Percentiles rank a stretch among this genome's conserved stretches.
Evolutionary conservation across 2,113 vertebrate genomes (phyloP).

Genomic region (Hippoglossus stenolepis): DNA sequence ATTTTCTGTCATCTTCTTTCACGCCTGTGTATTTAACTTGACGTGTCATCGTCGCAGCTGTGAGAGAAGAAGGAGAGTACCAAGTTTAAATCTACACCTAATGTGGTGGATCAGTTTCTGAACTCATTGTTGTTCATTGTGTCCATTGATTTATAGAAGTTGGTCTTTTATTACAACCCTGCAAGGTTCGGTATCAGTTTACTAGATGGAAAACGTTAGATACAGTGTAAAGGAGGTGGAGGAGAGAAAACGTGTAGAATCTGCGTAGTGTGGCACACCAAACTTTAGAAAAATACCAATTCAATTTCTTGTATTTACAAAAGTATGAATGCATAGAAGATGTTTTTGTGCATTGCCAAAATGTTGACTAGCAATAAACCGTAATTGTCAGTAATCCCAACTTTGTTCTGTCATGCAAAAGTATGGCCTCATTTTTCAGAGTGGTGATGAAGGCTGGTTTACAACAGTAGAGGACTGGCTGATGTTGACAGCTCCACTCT

Average conservation of each 20-base stretch:
- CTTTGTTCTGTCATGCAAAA: background rate
- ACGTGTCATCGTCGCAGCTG: too few relatives aligned
- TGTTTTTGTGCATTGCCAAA: background rate
- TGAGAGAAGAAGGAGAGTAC: background rate
- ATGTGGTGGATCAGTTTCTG: background rate
- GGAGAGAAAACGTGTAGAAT: background rate
- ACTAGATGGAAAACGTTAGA: background rate
- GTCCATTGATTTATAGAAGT: slow-evolving; percentile 6
- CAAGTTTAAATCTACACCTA: too few relatives aligned
- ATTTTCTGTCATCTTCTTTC: too few relatives aligned
- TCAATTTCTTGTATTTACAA: too few relatives aligned
- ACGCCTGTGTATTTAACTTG: too few relatives aligned
- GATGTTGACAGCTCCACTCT: background rate
- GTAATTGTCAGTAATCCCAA: background rate
- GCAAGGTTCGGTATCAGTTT: background rate
- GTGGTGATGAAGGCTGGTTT: background rate
- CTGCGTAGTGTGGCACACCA: background rate
- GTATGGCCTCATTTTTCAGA: too few relatives aligned
- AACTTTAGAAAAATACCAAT: background rate
- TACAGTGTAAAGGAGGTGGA: background rate
- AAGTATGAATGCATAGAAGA: background rate
- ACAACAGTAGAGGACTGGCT: background rate
- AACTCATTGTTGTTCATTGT: background rate
- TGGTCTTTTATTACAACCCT: background rate
- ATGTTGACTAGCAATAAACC: background rate